phyloP scores from a whole-genome alignment of 2,888 invertebrate genomes.

The Lepidocyrtinus sp. region DNA sequence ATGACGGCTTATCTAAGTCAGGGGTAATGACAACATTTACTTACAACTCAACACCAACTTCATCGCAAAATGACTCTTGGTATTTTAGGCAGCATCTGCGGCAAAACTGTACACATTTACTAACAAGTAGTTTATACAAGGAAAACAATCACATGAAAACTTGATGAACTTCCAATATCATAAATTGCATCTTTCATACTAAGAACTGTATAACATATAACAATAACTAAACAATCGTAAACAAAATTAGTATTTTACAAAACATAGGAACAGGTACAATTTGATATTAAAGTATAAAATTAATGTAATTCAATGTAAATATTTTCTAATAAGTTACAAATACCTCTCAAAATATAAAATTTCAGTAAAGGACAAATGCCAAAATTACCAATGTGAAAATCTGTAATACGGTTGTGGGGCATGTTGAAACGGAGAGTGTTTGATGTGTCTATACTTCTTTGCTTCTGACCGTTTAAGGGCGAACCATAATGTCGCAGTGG shows the following conservation, averaged over 20 bases:
- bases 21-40: no score
- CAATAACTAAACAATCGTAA: background rate
- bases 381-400: slow-evolving; percentile 69
- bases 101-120: background rate
- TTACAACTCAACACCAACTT: no score
- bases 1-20: no score
- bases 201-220: background rate
- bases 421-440: slow-evolving; percentile 63
- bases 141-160: background rate
- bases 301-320: no score
- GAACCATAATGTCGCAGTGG: slow-evolving; percentile 69
- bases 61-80: no score
- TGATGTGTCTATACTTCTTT: slow-evolving; percentile 65
- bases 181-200: background rate
- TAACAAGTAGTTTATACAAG: background rate
- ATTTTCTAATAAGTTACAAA: background rate
- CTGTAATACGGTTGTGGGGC: slow-evolving; percentile 69
- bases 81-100: no score
- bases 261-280: slow-evolving; percentile 29
- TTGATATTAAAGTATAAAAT: no score
- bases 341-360: slow-evolving; percentile 9
- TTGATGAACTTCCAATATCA: background rate
- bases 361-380: background rate
- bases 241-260: background rate
- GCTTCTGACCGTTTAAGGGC: slow-evolving; percentile 68